Percentiles rank a stretch among this genome's conserved stretches.
phyloP scores from a whole-genome alignment of 2,888 invertebrate species.

The Ennomos fuscantarius region DNA sequence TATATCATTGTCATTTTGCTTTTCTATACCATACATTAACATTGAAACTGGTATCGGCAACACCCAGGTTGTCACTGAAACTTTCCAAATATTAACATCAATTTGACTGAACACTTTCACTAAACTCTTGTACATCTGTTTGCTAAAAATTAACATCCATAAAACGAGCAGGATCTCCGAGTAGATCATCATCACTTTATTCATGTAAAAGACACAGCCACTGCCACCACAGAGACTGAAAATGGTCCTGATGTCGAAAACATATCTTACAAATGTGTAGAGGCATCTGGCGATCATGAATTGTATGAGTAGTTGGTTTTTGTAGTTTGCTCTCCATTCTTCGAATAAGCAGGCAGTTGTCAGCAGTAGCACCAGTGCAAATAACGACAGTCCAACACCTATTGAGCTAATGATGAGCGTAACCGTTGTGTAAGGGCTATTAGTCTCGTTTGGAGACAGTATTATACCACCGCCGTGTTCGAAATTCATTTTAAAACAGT shows the following conservation, averaged over 20 bases:
- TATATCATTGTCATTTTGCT: slow-evolving; percentile 34
- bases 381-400: slow-evolving; percentile 58
- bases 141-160: slow-evolving; percentile 75
- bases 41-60: slow-evolving; percentile 49
- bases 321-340: slow-evolving; percentile 70
- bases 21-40: slow-evolving; percentile 35
- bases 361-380: slow-evolving; percentile 59
- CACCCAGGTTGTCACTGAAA: slow-evolving; percentile 61
- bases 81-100: slow-evolving; percentile 49
- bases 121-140: slow-evolving; percentile 66
- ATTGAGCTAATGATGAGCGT: slow-evolving; percentile 51
- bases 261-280: slow-evolving; percentile 59
- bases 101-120: slow-evolving; percentile 62
- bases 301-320: slow-evolving; percentile 72
- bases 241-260: slow-evolving; percentile 51
- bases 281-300: slow-evolving; percentile 68
- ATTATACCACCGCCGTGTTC: slow-evolving; percentile 43
- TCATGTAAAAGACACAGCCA: slow-evolving; percentile 40
- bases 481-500: slow-evolving; percentile 15
- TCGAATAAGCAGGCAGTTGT: slow-evolving; percentile 62
- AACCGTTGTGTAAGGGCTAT: slow-evolving; percentile 40
- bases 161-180: slow-evolving; percentile 62
- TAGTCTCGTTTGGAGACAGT: slow-evolving; percentile 38
- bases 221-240: slow-evolving; percentile 34
- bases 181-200: slow-evolving; percentile 52